Evolutionary conservation across 1,140 invertebrate genomes (phyloP), one percentile per base, ranked within the genome.

Genomic region (Hycleus phaleratus): DNA sequence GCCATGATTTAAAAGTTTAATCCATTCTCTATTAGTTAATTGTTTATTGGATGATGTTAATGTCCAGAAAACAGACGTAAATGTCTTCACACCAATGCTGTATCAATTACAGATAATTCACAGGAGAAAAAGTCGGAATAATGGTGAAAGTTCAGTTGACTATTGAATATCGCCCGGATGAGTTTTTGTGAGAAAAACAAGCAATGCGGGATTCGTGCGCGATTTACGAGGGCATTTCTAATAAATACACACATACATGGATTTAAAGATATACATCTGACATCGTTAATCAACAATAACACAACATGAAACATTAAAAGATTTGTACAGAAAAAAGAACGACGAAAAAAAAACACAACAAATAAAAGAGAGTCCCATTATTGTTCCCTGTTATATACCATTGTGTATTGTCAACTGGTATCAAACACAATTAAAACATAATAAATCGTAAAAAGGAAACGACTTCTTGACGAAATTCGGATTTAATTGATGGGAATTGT

Each of bases 361-460:
- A 12, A 44, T 12, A 44, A 32, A 32, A 32, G 32, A 32, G 24
- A 53, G 40, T 59, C 57, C 32, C 32, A 32, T 32, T 42, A 42
- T 42, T 42, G 11, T 42, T 42, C 9, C 40, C 40, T 11, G 4
- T 10, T 42, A 42, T 39, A 39, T 42, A 51, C 9, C 49, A 24
- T 55, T 26, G 43, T 8, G 7, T 25, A 26, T 47, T 55, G 44
- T 26, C 26, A 38, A 42, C 47, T 56, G 18, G 38, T 56, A 63
- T 58, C 62, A 59, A 38, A 26, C 51, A 60, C 60, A 65, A 65
- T 65, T 65, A 65, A 65, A 62, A 57, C 44, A 60, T 58, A 65
- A 65, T 65, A 62, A 65, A 65, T 59, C 56, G 51, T 62, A 65
- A 60, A 65, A 57, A 65, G 63, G 58, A 60, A 60, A 63, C 38